Base-by-base conservation (phyloP, 2,888 invertebrate genomes). In the Drosophila quinaria region DNA sequence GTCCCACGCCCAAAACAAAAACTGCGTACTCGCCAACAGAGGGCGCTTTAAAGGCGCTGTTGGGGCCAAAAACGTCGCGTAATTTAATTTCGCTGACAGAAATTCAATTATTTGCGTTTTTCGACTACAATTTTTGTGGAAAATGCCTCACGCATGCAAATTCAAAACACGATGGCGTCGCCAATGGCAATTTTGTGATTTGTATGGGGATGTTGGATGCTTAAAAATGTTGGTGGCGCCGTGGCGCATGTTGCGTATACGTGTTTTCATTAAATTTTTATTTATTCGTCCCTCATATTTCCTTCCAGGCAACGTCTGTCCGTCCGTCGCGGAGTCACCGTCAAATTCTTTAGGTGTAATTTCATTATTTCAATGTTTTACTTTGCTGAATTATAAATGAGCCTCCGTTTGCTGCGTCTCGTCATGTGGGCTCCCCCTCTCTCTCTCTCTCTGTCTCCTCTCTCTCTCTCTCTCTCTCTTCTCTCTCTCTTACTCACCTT, bases 301-400 rank as follows among this genome's bases (percentile, higher is more conserved):
- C 11, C 25, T 61, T 51, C 9, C 25, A 47, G 56, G 58, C 25
- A 46, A 44, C 13, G n/a, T 41, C 31, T 33, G 46, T 11, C 64
- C 29, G 58, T 49, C 55, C 61, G 41, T 49, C 25, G 31, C 37
- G 22, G 19, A 44, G 47, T 52, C 49, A 76, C 67, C 70, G 63
- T 68, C 78, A 65, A 73, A 86, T 85, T 84, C 87, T 81, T 86
- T 74, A 78, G 81, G 83, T 81, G 87, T 86, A 86, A 86, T 87
- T 86, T 86, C 82, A 86, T 86, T 86, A 86, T 82, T 86, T 87
- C 82, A 87, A 86, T 86, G 85, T 86, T 86, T 86, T 86, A 86
- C 87, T 86, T 86, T 79, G 63, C 85, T 86, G 85, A 87, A 86
- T 86, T 87, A 87, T 86, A 81, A 86, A 86, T 86, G 85, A 86